Conservation (phyloP, 1,140 invertebrate genomes). For the Ceratina japonica region DNA sequence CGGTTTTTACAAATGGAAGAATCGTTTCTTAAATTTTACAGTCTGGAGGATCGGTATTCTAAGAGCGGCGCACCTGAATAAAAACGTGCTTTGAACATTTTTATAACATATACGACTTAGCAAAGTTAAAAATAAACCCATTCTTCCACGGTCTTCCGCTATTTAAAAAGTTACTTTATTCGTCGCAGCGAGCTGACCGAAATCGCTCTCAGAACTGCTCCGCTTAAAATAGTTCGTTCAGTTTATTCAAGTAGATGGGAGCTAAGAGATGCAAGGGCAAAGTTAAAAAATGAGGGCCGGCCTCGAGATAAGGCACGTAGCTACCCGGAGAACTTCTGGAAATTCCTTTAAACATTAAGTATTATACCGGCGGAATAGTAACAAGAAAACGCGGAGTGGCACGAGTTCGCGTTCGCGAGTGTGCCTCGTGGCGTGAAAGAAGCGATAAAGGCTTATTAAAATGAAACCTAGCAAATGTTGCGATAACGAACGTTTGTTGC, state of each 20-base stretch:
- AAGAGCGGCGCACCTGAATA: too few relatives aligned
- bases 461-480: not conserved
- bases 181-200: not conserved
- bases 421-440: not conserved
- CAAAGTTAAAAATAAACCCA: too few relatives aligned
- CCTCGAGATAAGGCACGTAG: constrained; percentile 35
- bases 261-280: not conserved
- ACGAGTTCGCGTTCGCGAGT: not conserved
- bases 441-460: constrained; percentile 37
- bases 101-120: too few relatives aligned
- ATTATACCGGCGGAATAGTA: not conserved
- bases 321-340: not conserved
- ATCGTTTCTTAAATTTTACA: not conserved
- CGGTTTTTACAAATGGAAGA: not conserved
- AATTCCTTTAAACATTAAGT: constrained; percentile 26
- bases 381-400: not conserved
- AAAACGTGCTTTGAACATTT: too few relatives aligned
- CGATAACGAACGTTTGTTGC: constrained; percentile 28
- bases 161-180: not conserved
- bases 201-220: not conserved
- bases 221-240: not conserved
- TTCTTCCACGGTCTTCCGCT: not conserved
- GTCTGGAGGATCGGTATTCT: too few relatives aligned
- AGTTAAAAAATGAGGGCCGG: constrained; percentile 1
- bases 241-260: not conserved